Percentiles rank a stretch among this genome's conserved stretches.
phyloP scores from a whole-genome alignment of 2,113 vertebrate genomes.

The Nycticebus coucang region DNA sequence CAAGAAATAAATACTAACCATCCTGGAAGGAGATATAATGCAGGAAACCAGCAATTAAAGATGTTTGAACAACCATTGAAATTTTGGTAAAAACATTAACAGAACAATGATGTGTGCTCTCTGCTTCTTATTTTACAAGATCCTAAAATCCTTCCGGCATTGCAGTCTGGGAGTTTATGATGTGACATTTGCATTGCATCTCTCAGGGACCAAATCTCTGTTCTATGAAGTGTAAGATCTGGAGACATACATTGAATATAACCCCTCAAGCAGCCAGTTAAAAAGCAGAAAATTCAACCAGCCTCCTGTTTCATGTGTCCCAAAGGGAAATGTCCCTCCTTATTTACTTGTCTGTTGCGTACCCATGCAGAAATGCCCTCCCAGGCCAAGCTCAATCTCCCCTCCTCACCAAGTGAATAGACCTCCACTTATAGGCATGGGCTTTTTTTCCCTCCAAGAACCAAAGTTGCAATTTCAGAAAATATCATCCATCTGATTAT shows the following conservation, averaged over 20 bases:
- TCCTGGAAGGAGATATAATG: neutral
- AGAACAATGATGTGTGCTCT: neutral
- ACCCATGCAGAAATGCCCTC: neutral
- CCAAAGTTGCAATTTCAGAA: constrained; percentile 23
- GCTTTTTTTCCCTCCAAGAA: neutral
- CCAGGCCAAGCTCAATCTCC: neutral
- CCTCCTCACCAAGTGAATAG: neutral
- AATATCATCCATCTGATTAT: neutral
- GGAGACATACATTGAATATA: neutral
- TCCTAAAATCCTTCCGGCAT: neutral
- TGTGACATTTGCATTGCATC: neutral
- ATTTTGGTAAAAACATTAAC: neutral
- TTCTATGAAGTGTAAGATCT: neutral
- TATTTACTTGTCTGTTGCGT: neutral
- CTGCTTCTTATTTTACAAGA: neutral
- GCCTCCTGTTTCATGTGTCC: neutral
- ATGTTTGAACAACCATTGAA: neutral
- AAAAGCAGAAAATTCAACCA: constrained; percentile 11
- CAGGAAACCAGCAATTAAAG: neutral
- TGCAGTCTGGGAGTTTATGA: neutral
- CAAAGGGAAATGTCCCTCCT: neutral
- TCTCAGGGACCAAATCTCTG: neutral
- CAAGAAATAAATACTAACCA: neutral
- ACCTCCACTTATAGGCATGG: neutral
- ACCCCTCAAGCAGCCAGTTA: neutral